These are phyloP conservation scores for Eugnorisma glareosa DNA, from an alignment of 2,888 invertebrate species.

Conservation along the genomic window DNA sequence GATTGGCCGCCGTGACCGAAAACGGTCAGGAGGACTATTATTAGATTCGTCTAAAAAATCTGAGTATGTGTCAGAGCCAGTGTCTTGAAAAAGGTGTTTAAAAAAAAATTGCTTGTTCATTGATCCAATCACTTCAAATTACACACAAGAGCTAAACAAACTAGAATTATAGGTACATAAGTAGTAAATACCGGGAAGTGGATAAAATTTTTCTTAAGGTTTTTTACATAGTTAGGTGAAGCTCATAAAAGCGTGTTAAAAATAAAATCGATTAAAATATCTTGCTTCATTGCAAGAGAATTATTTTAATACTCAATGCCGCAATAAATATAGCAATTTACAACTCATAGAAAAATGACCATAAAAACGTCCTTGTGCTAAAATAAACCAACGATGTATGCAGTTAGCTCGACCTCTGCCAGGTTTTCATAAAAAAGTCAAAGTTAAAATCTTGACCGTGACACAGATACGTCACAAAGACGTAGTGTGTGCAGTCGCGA, in stretches of 20 bases:
- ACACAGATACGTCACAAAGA: constrained; percentile 57
- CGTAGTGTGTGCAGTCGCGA: constrained; percentile 29
- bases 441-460: constrained; percentile 66
- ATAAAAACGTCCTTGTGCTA: constrained; percentile 34
- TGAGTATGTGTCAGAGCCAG: too few relatives aligned
- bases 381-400: constrained; percentile 36
- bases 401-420: constrained; percentile 17
- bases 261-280: background rate
- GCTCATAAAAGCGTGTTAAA: background rate
- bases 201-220: background rate
- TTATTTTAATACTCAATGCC: constrained; percentile 28
- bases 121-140: too few relatives aligned
- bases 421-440: constrained; percentile 59
- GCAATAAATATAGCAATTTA: constrained; percentile 26
- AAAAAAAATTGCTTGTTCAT: too few relatives aligned
- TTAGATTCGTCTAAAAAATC: too few relatives aligned
- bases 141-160: too few relatives aligned
- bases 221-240: background rate
- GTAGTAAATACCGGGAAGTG: too few relatives aligned
- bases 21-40: too few relatives aligned
- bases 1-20: too few relatives aligned
- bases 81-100: too few relatives aligned
- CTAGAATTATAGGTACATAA: too few relatives aligned
- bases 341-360: background rate
- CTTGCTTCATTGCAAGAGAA: background rate